Conservation (phyloP, 2,797 vertebrate genomes). For the Falco concolor region DNA sequence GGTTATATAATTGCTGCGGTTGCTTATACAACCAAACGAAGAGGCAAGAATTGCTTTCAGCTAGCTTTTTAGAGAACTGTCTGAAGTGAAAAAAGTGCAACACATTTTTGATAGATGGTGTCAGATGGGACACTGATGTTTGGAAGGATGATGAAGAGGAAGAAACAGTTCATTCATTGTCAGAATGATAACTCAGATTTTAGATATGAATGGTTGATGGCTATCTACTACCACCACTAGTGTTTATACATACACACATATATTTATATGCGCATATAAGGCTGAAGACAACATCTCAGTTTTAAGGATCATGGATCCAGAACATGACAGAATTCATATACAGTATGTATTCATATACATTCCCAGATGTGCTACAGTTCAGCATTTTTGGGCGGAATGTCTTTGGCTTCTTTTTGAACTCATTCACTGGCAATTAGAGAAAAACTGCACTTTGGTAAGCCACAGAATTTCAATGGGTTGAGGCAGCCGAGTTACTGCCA, state of each 20-base stretch:
- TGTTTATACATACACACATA: background rate
- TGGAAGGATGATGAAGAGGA: background rate
- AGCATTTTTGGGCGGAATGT: background rate
- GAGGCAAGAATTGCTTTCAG: background rate
- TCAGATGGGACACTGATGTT: background rate
- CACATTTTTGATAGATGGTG: background rate
- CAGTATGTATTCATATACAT: background rate
- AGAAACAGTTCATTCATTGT: background rate
- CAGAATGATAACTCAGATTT: background rate
- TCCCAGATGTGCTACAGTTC: background rate
- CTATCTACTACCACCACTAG: background rate
- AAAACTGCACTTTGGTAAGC: constrained; percentile 21
- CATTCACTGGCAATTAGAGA: constrained; percentile 22
- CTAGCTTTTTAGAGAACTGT: background rate
- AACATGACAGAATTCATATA: background rate
- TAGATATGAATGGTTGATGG: background rate
- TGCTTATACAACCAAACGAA: background rate
- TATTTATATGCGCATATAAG: fast-evolving
- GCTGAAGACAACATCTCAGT: background rate
- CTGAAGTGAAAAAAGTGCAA: background rate
- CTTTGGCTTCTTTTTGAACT: constrained; percentile 19
- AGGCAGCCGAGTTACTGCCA: background rate
- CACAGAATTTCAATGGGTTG: constrained; percentile 44
- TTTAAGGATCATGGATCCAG: background rate
- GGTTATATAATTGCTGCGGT: background rate